These are phyloP conservation scores for Drosophila birchii DNA, from an alignment of 2,888 invertebrate species.

Conservation along the genomic window DNA sequence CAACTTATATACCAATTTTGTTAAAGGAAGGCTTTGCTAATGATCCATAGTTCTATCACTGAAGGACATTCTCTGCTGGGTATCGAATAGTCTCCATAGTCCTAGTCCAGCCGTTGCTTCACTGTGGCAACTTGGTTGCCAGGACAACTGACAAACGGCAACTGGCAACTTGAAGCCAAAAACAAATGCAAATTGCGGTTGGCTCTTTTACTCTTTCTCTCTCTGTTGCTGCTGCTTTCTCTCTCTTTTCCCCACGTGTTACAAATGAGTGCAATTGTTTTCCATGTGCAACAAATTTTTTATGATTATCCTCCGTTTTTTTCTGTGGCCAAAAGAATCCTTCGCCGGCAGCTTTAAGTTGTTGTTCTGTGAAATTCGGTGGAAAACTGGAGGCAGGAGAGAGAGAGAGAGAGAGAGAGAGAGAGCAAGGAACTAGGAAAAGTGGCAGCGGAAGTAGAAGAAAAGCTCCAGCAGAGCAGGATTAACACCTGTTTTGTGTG, in stretches of 20 bases:
- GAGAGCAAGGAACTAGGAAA: background rate
- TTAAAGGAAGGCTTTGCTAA: too few relatives aligned
- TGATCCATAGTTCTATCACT: too few relatives aligned
- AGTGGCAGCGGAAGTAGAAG: conserved; percentile 7
- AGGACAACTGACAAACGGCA: conserved; percentile 67
- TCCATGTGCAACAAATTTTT: conserved; percentile 67
- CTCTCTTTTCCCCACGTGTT: conserved; percentile 20
- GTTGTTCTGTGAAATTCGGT: conserved; percentile 52
- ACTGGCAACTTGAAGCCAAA: conserved; percentile 70
- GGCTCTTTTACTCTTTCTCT: conserved; percentile 10
- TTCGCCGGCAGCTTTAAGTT: conserved; percentile 67
- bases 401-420: background rate
- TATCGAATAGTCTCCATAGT: background rate
- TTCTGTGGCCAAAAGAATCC: conserved; percentile 4
- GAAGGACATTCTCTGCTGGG: background rate
- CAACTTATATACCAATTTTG: too few relatives aligned
- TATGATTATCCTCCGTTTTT: conserved; percentile 63
- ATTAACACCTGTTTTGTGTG: conserved; percentile 80
- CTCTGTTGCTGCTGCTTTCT: conserved; percentile 2
- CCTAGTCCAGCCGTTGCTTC: background rate
- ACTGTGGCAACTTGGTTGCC: conserved; percentile 54
- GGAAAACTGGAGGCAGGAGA: conserved; percentile 4
- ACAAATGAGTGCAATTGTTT: conserved; percentile 77
- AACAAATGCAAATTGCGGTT: conserved; percentile 69
- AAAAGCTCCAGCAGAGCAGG: conserved; percentile 53